A percentile compares a stretch with the other conserved stretches of the same genome.
These are phyloP conservation scores for Blastomussa wellsi DNA, from an alignment of 92 coral and sea anemone species.

Conservation along the genomic window DNA sequence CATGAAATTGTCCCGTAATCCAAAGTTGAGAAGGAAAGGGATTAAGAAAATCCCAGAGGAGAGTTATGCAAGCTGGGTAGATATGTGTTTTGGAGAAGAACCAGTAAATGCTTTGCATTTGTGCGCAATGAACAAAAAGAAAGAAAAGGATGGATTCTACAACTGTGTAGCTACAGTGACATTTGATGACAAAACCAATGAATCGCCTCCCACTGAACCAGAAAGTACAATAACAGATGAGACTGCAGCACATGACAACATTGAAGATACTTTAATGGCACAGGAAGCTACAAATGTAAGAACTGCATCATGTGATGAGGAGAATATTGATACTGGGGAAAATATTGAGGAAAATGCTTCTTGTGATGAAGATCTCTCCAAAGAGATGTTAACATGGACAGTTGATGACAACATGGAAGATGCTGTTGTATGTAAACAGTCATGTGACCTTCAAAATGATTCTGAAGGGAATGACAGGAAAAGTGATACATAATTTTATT, in stretches of 20 bases:
- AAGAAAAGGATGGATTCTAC: slow-evolving; percentile 90
- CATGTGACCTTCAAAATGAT: not conserved
- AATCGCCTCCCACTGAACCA: not conserved
- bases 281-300: not conserved
- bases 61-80: slow-evolving; percentile 62
- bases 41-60: slow-evolving; percentile 78
- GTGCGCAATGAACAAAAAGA: slow-evolving; percentile 80
- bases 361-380: not conserved
- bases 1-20: slow-evolving; percentile 81
- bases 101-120: slow-evolving; percentile 61
- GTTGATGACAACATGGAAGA: not conserved
- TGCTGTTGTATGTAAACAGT: not conserved
- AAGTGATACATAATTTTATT: not conserved
- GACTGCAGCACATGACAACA: not conserved
- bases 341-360: not conserved
- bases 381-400: not conserved
- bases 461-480: not conserved
- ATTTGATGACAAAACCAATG: slow-evolving; percentile 19
- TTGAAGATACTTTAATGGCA: not conserved
- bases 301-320: not conserved
- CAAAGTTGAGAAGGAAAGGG: slow-evolving; percentile 66
- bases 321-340: not conserved
- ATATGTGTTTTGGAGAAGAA: slow-evolving; percentile 75
- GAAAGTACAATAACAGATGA: not conserved
- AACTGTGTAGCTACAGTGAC: slow-evolving; percentile 61